These are phyloP conservation scores for Etheostoma spectabile DNA, from an alignment of 2,113 vertebrate species.

Conservation along the genomic window DNA sequence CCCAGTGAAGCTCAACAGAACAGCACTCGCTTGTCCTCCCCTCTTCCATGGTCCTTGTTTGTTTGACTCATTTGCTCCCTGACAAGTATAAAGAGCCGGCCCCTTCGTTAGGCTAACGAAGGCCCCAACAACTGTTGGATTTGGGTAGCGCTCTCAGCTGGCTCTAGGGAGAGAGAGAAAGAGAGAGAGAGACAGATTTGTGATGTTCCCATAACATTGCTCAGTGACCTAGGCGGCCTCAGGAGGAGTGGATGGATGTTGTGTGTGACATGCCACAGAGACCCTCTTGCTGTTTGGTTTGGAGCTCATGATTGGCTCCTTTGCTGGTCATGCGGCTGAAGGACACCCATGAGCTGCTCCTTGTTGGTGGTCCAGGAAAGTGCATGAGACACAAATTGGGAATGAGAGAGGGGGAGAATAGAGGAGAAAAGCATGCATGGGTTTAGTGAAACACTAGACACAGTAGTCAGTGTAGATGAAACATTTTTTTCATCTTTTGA, in stretches of 20 bases:
- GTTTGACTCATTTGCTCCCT: constrained; percentile 83
- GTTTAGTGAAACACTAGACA: constrained; percentile 46
- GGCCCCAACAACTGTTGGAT: constrained; percentile 80
- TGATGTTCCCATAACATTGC: constrained; percentile 80
- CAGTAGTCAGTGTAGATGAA: constrained; percentile 34
- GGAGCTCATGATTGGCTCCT: constrained; percentile 69
- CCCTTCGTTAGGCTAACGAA: constrained; percentile 84
- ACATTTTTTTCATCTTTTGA: constrained; percentile 27
- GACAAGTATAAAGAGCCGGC: constrained; percentile 80
- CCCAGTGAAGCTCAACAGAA: constrained; percentile 80
- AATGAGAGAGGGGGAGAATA: not conserved
- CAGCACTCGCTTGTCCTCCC: constrained; percentile 78
- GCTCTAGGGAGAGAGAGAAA: constrained; percentile 48
- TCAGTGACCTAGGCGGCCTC: constrained; percentile 73
- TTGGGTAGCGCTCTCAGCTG: constrained; percentile 80
- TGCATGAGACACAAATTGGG: constrained; percentile 39
- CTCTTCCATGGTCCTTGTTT: constrained; percentile 77
- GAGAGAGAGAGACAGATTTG: constrained; percentile 56
- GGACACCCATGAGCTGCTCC: constrained; percentile 66
- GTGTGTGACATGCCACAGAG: constrained; percentile 62
- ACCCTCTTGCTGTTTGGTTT: constrained; percentile 58
- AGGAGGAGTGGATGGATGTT: constrained; percentile 65
- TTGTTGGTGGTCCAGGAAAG: constrained; percentile 72
- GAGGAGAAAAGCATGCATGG: constrained; percentile 1
- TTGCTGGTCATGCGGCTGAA: constrained; percentile 67